These are phyloP conservation scores for Oryzias dopingdopingensis DNA, from an alignment of 2,797 vertebrate species.

Conservation along the genomic window DNA sequence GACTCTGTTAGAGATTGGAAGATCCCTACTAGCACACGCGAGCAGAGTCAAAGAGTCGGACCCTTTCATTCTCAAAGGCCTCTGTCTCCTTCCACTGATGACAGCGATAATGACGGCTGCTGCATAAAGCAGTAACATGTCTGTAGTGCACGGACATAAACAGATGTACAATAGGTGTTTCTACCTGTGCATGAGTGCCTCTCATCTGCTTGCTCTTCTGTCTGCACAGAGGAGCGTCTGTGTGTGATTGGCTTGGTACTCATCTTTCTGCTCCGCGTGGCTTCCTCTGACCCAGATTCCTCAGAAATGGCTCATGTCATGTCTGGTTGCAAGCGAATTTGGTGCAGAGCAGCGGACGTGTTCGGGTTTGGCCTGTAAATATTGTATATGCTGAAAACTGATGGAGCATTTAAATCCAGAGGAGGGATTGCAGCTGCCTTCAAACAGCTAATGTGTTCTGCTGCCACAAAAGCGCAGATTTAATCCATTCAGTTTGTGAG, in stretches of 20 bases:
- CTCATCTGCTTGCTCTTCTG: conserved; percentile 6
- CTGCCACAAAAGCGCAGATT: conserved; percentile 42
- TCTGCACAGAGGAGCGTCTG: conserved; percentile 20
- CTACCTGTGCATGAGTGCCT: conserved; percentile 4
- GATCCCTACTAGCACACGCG: not conserved
- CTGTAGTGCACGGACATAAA: not conserved
- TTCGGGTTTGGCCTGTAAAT: conserved; percentile 24
- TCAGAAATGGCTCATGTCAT: conserved; percentile 32
- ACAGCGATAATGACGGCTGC: conserved; percentile 18
- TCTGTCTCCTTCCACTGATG: conserved; percentile 40
- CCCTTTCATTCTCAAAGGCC: conserved; percentile 37
- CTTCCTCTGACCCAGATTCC: conserved; percentile 19
- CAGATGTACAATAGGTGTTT: not conserved
- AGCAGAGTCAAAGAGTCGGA: conserved; percentile 18
- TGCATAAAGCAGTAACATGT: not conserved
- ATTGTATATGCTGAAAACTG: conserved; percentile 10
- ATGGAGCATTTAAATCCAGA: not conserved
- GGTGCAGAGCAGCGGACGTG: conserved; percentile 17
- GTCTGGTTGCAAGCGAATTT: conserved; percentile 14
- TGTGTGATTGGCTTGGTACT: conserved; percentile 42
- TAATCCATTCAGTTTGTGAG: conserved; percentile 55
- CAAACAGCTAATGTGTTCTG: conserved; percentile 16
- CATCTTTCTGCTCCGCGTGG: conserved; percentile 23
- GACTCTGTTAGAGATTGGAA: not conserved
- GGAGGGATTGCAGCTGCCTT: not conserved